These are phyloP conservation scores for Cotesia congregata DNA, from an alignment of 2,888 invertebrate species.

Conservation along the genomic window DNA sequence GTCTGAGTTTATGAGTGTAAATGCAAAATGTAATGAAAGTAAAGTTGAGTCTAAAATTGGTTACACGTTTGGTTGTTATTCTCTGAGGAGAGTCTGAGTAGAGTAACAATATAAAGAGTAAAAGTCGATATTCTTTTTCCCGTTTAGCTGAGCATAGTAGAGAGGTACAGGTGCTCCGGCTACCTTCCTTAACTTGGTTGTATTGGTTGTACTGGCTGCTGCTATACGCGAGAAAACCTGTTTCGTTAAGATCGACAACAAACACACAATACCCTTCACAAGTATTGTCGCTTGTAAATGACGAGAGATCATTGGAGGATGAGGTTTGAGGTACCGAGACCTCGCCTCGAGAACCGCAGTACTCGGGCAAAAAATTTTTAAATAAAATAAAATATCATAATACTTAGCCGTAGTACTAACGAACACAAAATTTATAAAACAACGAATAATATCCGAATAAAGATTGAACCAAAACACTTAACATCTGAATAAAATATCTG, in stretches of 20 bases:
- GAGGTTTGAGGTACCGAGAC: slow-evolving; percentile 53
- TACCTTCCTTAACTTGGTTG: slow-evolving; percentile 37
- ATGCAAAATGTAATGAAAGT: neutral
- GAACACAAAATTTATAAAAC: neutral
- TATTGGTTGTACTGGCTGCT: neutral
- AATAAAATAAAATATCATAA: neutral
- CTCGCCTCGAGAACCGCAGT: slow-evolving; percentile 70
- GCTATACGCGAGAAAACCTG: slow-evolving; percentile 44
- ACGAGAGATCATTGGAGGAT: slow-evolving; percentile 61
- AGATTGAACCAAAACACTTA: neutral
- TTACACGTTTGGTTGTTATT: neutral
- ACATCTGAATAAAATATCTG: neutral
- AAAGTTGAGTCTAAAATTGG: neutral
- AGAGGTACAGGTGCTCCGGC: slow-evolving; percentile 46
- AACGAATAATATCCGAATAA: neutral
- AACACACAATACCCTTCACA: slow-evolving; percentile 58
- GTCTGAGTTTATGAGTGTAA: neutral
- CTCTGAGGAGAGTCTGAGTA: neutral
- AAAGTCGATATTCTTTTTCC: neutral
- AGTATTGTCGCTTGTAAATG: slow-evolving; percentile 66
- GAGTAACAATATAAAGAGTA: neutral
- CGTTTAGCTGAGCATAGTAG: slow-evolving; percentile 3
- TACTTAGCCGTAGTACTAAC: neutral
- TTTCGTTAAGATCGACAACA: slow-evolving; percentile 38
- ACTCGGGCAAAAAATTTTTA: slow-evolving; percentile 59